These are phyloP conservation scores for Zaprionus obscuricornis DNA, from an alignment of 2,888 invertebrate species.

Conservation along the genomic window DNA sequence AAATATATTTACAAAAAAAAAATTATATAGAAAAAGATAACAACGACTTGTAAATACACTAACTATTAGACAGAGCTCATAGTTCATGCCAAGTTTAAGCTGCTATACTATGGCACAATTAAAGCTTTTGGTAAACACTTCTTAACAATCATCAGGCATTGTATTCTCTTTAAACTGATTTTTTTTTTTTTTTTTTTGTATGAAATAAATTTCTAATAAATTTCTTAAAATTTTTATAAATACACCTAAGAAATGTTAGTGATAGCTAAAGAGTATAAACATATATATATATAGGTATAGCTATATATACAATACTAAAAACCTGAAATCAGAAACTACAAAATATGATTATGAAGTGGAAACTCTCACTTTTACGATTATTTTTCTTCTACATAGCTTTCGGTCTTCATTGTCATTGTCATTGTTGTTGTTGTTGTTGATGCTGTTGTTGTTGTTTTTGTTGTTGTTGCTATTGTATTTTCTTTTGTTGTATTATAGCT, in stretches of 20 bases:
- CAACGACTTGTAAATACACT: conserved; percentile 9
- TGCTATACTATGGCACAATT: too few relatives aligned
- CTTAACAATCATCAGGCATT: too few relatives aligned
- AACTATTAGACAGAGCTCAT: too few relatives aligned
- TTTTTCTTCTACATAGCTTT: conserved; percentile 71
- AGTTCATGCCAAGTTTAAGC: too few relatives aligned
- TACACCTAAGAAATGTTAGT: too few relatives aligned
- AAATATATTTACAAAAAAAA: not conserved
- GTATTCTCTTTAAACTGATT: not conserved
- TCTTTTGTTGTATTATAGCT: conserved; percentile 64
- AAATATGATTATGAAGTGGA: conserved; percentile 71
- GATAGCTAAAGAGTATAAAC: conserved; percentile 20
- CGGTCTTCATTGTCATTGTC: conserved; percentile 58
- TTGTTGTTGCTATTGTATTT: conserved; percentile 41
- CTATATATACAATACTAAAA: conserved; percentile 27
- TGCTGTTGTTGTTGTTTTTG: conserved; percentile 20
- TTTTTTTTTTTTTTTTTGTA: too few relatives aligned
- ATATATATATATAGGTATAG: conserved; percentile 38
- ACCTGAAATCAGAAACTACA: conserved; percentile 2
- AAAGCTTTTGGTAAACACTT: too few relatives aligned
- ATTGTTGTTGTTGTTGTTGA: conserved; percentile 10
- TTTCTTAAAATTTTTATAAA: too few relatives aligned
- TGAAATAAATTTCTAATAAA: too few relatives aligned
- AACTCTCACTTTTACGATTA: conserved; percentile 80
- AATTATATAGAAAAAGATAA: not conserved